Base-by-base conservation (phyloP, 2,888 invertebrate species). In the Trilocha varians region DNA sequence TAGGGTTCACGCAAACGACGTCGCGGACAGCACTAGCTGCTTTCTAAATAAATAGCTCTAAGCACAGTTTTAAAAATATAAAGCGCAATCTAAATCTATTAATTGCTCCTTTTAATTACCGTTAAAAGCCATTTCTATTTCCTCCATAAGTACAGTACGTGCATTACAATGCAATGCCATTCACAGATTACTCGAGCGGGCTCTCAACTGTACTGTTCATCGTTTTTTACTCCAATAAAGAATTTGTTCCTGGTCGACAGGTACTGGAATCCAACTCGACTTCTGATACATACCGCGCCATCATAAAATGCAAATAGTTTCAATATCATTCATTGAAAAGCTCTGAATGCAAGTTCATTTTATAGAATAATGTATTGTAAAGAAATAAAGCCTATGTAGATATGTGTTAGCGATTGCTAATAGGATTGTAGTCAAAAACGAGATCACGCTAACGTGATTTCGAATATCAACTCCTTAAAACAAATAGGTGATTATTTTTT, bases 211-310 rank as follows among this genome's bases (percentile, higher is more conserved):
- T 58, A 65, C 69, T 59, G 70, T 58, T 65, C 57, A 54, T 50
- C 55, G 62, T 60, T 75, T 79, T 79, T 69, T 68, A 59, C 57
- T 49, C 55, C 60, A 65, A 66, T 69, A 70, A 25, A 69, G 74
- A 78, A 75, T 77, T 68, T 70, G 79, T 85, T 85, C 83, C 84
- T 85, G 83, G 77, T 82, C 62, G 73, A 70, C 78, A 55, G 59
- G 68, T 55, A 38, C 48, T 59, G 67, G 78, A 63, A 82, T 79
- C 70, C 61, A 56, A 58, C 52, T 58, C 48, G 58, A 58, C 65
- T 64, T 55, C 62, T 62, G 55, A 59, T 63, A 67, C 75, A 82
- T 82, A 69, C 78, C 76, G 55, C 55, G 50, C 70, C 72, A 67
- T 70, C 74, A 77, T 83, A 80, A 78, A 83, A 80, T 83, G 78